phyloP scores from a whole-genome alignment of 1,140 invertebrate species.

The Ceratina australensis region DNA sequence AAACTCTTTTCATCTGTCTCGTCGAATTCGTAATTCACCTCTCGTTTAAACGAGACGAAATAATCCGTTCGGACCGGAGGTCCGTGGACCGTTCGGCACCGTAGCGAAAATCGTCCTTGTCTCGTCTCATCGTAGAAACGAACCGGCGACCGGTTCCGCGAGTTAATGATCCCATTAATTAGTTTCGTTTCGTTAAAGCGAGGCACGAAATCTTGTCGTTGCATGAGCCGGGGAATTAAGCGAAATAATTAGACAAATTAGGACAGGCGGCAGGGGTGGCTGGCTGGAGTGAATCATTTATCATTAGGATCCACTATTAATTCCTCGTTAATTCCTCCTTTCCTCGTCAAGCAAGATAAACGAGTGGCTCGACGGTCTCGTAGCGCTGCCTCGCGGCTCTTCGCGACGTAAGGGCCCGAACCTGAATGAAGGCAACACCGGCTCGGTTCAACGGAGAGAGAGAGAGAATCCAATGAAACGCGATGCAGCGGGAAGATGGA shows the following conservation, averaged over 20 bases:
- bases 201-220: slow-evolving; percentile 74
- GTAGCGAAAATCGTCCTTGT: slow-evolving; percentile 26
- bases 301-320: slow-evolving; percentile 80
- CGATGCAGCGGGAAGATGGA: not conserved
- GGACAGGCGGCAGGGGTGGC: slow-evolving; percentile 71
- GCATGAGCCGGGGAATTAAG: slow-evolving; percentile 74
- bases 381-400: slow-evolving; percentile 52
- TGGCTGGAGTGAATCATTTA: slow-evolving; percentile 75
- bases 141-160: slow-evolving; percentile 47
- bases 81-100: not conserved
- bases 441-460: not conserved
- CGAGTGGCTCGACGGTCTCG: slow-evolving; percentile 73
- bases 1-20: slow-evolving; percentile 4
- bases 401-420: slow-evolving; percentile 23
- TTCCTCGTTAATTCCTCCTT: slow-evolving; percentile 81
- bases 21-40: not conserved
- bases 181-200: slow-evolving; percentile 76
- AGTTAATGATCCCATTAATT: slow-evolving; percentile 78
- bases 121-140: slow-evolving; percentile 34
- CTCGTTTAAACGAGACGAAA: not conserved
- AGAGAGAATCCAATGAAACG: not conserved
- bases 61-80: not conserved
- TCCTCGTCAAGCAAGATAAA: slow-evolving; percentile 80
- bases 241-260: slow-evolving; percentile 81
- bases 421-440: slow-evolving; percentile 35